Base-by-base conservation (phyloP, 2,888 invertebrate species). In the Caenorhabditis sp. region DNA sequence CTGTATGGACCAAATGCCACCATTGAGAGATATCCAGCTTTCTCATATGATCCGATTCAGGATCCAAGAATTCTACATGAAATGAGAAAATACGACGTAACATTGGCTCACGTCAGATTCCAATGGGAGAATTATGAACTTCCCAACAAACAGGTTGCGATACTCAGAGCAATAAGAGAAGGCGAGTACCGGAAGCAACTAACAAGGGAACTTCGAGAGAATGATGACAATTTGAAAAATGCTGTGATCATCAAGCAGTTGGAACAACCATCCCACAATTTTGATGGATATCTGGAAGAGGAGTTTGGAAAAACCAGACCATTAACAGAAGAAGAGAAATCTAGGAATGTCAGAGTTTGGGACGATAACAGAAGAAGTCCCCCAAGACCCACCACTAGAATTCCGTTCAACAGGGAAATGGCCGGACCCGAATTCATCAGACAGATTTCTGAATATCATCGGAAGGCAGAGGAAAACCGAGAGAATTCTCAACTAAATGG, bases 71-170 rank as follows among this genome's bases (percentile, higher is more conserved):
- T 72, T 16, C 10, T 72, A 1, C 31, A 59, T 10, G 72, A 72
- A 49, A 59, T 58, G 47, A 28, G 59, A 22, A n/a, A 31, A 59
- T 49, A 44, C 19, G 72, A 59, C 3, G 16, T 72, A 0, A 31
- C 47, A 0, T 6, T 59, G 28, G 22, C 19, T 10, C 47, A 72
- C 16, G 19, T 72, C 10, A n/a, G 59, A 31, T 49, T 19, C 14
- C 72, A 72, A 47, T 72, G 72, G 72, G 72, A 72, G 49, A 59
- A 59, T 6, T 72, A 72, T 31, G 22, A 47, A 8, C 47, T 72
- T n/a, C 59, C 72, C 2, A 59, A 59, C n/a, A 28, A 22, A 22
- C 72, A 72, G 31, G 19, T 41, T 0, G 72, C 72, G 0, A 24
- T 59, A 7, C 28, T 59, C 10, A n/a, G 72, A 47, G 72, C 72